Evolutionary conservation across 2,888 invertebrate genomes (phyloP).

Genomic region (Cephonodes hylas): DNA sequence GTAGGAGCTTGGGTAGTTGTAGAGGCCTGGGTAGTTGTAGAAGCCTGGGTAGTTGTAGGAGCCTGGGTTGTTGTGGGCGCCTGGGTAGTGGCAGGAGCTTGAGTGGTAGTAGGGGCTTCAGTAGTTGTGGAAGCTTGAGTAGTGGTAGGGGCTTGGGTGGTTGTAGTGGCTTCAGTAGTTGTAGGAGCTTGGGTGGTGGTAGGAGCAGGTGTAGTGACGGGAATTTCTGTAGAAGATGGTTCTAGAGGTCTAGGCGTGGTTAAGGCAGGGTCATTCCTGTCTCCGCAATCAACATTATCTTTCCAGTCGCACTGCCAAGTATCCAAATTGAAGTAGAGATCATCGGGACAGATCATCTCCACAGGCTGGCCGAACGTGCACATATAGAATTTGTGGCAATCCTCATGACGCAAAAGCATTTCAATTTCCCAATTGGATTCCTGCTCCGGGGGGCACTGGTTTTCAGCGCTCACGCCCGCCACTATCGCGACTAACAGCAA

Average conservation of each 20-base stretch:
- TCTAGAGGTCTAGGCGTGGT: conserved; percentile 18
- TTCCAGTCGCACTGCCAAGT: conserved; percentile 82
- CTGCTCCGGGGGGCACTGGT: conserved; percentile 56
- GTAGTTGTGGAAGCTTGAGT: conserved; percentile 21
- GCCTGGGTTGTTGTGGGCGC: conserved; percentile 9
- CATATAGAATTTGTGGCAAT: conserved; percentile 84
- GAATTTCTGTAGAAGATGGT: conserved; percentile 10
- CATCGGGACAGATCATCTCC: conserved; percentile 79
- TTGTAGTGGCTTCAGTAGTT: neutral
- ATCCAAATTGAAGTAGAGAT: conserved; percentile 79
- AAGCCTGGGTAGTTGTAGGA: conserved; percentile 17
- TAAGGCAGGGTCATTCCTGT: conserved; percentile 44
- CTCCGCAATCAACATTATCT: conserved; percentile 82
- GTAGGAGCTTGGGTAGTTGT: conserved; percentile 21
- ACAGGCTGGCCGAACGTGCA: conserved; percentile 83
- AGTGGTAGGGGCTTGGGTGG: conserved; percentile 26
- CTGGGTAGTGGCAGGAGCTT: conserved; percentile 5
- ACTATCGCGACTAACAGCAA: conserved; percentile 22
- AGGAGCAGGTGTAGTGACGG: neutral
- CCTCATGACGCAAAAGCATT: conserved; percentile 77
- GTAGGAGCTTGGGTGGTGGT: neutral
- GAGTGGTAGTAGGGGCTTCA: neutral
- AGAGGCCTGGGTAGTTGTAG: conserved; percentile 17
- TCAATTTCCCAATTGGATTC: conserved; percentile 54
- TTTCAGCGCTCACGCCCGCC: conserved; percentile 35